These are phyloP conservation scores for Peromyscus attwateri DNA, from an alignment of 2,797 vertebrate species.

Conservation along the genomic window DNA sequence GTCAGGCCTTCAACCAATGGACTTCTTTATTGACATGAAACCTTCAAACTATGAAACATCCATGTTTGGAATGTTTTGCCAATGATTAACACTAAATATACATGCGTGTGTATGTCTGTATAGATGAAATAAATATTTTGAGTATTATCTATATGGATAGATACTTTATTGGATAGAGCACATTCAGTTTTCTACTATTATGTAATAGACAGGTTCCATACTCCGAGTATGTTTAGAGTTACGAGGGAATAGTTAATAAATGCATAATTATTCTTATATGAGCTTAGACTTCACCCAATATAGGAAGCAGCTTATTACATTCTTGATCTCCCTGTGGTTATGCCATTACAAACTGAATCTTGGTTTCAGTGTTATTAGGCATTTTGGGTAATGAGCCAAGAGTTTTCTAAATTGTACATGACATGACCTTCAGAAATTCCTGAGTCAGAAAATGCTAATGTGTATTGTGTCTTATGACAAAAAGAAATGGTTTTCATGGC, in stretches of 20 bases:
- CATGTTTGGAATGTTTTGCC: background rate
- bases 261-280: background rate
- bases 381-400: slow-evolving; percentile 29
- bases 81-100: background rate
- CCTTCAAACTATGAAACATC: background rate
- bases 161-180: background rate
- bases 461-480: background rate
- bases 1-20: background rate
- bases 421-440: slow-evolving; percentile 50
- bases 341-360: slow-evolving; percentile 48
- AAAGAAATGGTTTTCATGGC: background rate
- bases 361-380: slow-evolving; percentile 56
- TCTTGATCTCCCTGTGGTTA: background rate
- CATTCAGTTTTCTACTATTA: background rate
- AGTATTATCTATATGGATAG: background rate
- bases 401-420: slow-evolving; percentile 56
- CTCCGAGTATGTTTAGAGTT: background rate
- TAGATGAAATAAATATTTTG: background rate
- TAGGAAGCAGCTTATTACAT: slow-evolving; percentile 1
- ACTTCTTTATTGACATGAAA: background rate
- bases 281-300: background rate
- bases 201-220: background rate
- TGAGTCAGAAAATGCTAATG: slow-evolving; percentile 38
- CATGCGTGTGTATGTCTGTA: background rate
- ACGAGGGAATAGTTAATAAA: background rate